Conservation (phyloP, 2,797 vertebrate species). For the Pristis pectinata region DNA sequence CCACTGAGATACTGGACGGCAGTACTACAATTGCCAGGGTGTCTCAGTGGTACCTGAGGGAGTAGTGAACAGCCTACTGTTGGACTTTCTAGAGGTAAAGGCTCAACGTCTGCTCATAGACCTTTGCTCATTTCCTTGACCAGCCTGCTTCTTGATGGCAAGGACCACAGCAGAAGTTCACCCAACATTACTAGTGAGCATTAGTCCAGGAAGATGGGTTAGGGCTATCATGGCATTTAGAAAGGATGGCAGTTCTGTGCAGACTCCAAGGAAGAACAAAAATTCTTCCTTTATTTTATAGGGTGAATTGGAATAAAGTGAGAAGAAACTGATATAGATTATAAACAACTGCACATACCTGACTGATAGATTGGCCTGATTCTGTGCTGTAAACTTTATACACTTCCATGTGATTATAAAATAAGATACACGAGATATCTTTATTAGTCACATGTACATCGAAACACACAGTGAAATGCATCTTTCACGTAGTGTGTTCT, state of each 20-base stretch:
- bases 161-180: background rate
- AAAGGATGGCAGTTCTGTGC: background rate
- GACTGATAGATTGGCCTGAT: background rate
- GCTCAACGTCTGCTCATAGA: too few species aligned
- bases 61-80: background rate
- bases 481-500: too few species aligned
- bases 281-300: background rate
- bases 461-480: too few species aligned
- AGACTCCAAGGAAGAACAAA: background rate
- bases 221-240: background rate
- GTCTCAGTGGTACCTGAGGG: background rate
- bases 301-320: background rate
- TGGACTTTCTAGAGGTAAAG: background rate
- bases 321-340: background rate
- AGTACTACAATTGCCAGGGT: too few species aligned
- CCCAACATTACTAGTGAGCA: background rate
- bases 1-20: too few species aligned
- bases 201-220: background rate
- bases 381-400: background rate
- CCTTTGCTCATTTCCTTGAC: background rate
- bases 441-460: too few species aligned
- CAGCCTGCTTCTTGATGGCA: background rate
- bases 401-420: too few species aligned
- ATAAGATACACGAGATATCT: too few species aligned
- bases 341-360: background rate